A percentile compares a stretch with the other conserved stretches of the same genome.
Conservation (phyloP, 2,797 vertebrate species). For the Geotria australis region DNA sequence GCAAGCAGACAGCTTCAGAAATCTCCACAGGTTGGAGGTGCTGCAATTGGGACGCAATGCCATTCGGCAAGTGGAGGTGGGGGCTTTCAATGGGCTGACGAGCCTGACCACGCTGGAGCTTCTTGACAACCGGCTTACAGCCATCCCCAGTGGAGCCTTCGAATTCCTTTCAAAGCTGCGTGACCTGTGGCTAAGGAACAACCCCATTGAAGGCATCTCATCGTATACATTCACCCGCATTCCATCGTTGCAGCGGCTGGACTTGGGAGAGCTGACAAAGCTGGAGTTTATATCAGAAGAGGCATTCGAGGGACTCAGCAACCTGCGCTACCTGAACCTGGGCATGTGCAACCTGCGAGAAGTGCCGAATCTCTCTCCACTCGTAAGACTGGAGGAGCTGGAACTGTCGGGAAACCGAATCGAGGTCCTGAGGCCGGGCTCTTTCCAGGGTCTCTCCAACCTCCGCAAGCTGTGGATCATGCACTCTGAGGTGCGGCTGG, state of each 20-base stretch:
- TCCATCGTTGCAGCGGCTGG: conserved; percentile 65
- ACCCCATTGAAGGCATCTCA: conserved; percentile 92
- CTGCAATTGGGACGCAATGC: conserved; percentile 93
- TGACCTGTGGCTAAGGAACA: conserved; percentile 94
- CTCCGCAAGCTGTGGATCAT: conserved; percentile 99
- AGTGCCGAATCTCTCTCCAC: conserved; percentile 88
- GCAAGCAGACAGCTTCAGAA: conserved; percentile 98
- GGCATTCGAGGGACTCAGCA: conserved; percentile 95
- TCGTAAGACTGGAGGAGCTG: conserved; percentile 79
- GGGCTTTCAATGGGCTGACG: conserved; percentile 94
- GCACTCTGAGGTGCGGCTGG: conserved; percentile 93
- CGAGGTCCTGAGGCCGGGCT: conserved; percentile 59
- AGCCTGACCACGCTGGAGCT: conserved; percentile 97
- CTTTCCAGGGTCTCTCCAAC: conserved; percentile 90
- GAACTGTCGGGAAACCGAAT: conserved; percentile 98
- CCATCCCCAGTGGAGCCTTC: conserved; percentile 96
- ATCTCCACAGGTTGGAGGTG: conserved; percentile 85
- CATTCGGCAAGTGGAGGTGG: conserved; percentile 92
- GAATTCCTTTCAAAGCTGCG: conserved; percentile 98
- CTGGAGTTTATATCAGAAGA: conserved; percentile 96
- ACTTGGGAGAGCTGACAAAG: conserved; percentile 83
- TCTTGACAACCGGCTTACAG: conserved; percentile 96
- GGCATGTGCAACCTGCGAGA: conserved; percentile 99
- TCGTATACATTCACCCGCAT: conserved; percentile 98
- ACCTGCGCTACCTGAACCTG: conserved; percentile 95